phyloP scores from a whole-genome alignment of 2,113 vertebrate genomes.

The Arvicanthis niloticus region DNA sequence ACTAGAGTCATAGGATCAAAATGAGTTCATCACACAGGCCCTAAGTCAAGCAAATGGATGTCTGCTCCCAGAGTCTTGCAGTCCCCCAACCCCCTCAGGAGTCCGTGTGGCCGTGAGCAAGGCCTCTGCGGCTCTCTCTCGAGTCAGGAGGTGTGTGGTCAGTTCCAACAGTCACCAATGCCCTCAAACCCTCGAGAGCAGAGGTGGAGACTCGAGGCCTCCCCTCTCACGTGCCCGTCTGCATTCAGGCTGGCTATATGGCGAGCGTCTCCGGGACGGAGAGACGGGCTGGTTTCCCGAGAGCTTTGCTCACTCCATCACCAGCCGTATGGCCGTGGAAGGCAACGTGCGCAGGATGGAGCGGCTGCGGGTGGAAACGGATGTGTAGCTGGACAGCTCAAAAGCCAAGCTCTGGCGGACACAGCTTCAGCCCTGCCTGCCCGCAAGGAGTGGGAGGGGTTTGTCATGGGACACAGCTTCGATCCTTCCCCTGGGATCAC shows the following conservation, averaged over 20 bases:
- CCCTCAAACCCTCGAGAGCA: accelerated
- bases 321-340: slow-evolving; percentile 89
- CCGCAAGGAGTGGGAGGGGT: accelerated
- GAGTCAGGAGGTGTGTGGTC: background rate
- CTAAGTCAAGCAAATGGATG: too few relatives aligned
- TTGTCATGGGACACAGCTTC: accelerated
- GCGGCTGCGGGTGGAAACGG: slow-evolving; percentile 93
- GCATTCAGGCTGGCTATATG: slow-evolving; percentile 90
- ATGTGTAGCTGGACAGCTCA: slow-evolving; percentile 84
- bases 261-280: slow-evolving; percentile 93
- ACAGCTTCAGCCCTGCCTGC: accelerated
- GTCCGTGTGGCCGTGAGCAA: accelerated
- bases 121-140: too few relatives aligned
- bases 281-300: slow-evolving; percentile 95
- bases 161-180: background rate
- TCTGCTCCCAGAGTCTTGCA: too few relatives aligned
- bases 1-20: accelerated
- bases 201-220: background rate
- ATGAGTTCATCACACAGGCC: too few relatives aligned
- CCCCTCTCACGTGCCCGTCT: background rate
- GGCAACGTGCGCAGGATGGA: slow-evolving; percentile 94
- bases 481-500: accelerated
- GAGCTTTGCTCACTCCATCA: slow-evolving; percentile 91
- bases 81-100: too few relatives aligned
- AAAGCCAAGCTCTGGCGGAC: background rate